A percentile compares a stretch with the other conserved stretches of the same genome.
Evolutionary conservation across 2,113 vertebrate species (phyloP).

Genomic region (Chloropsis cyanopogon): DNA sequence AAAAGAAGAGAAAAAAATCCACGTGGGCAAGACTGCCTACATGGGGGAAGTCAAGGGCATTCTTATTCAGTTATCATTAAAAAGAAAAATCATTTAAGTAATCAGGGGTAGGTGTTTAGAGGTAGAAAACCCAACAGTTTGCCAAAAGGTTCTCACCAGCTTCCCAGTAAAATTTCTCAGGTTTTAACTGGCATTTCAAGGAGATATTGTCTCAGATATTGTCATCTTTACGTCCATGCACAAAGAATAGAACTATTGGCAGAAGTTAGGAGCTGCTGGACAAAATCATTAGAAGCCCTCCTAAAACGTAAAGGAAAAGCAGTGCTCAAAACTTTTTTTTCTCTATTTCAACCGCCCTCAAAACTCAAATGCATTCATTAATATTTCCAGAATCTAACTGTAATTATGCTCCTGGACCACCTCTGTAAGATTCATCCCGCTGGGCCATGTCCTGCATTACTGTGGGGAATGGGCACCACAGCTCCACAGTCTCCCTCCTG

Average conservation of each 20-base stretch:
- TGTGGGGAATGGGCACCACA: background rate
- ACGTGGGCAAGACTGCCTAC: fast-evolving
- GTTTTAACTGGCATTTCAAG: background rate
- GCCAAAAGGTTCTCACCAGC: background rate
- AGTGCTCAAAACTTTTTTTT: background rate
- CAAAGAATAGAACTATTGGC: background rate
- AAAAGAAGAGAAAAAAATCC: background rate
- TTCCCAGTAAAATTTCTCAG: background rate
- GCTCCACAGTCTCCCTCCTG: background rate
- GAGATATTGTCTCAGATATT: background rate
- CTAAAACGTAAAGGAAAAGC: background rate
- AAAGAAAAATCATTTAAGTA: background rate
- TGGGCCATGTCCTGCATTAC: fast-evolving
- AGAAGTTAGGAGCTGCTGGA: background rate
- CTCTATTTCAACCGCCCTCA: background rate
- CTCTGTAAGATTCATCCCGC: background rate
- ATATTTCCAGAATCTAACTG: background rate
- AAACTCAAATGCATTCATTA: background rate
- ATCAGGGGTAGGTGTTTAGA: background rate
- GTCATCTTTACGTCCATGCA: background rate
- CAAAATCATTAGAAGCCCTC: background rate
- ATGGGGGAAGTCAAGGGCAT: background rate
- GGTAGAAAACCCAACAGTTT: background rate
- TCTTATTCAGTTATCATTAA: background rate
- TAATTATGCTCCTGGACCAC: background rate